Base-by-base conservation (phyloP, 2,113 vertebrate species). In the Pluvianellus socialis region DNA sequence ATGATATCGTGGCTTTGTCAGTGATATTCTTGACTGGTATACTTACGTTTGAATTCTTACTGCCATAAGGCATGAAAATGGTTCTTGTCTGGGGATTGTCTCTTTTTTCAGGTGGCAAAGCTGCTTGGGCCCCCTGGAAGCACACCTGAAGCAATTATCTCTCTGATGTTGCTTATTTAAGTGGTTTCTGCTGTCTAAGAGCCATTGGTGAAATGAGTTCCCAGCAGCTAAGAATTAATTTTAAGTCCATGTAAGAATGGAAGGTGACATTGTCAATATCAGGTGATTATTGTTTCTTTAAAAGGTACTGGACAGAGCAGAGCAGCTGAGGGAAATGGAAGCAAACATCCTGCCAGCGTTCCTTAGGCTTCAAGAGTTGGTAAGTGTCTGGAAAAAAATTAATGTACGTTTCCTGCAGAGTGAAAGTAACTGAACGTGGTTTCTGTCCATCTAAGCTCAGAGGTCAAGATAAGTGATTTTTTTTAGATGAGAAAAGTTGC, bases 331-430 rank as follows among this genome's bases (percentile, higher is more conserved):
- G 95, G 99, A 99, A 73, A 98, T 99, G 96, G 99, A 99, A 85
- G 98, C 98, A 89, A 99, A 99, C 86, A 95, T 99, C 91, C 98
- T 99, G 73, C 99, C 99, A 62, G 99, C 98, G 6, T 99, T 99
- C 84, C 98, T 99, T 92, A 99, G 99, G 49, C 98, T 99, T 85
- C 99, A 99, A 68, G 99, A 99, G 95, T 76, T 99, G 98, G 99
- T 99, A 98, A 98, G 98, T 98, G 52, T 88, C 49, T 84, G 30
- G 44, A 68, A 79, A 93, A 56, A n/a, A 59, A 20, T 18, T 26
- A 5, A 45, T 0, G 0, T 30, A 4, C 11, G 27, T 92, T 61
- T 77, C 62, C 35, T 86, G 35, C 7, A 5, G 50, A 18, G 59
- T 71, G 20, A 73, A 62, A 49, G 15, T 67, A 58, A 33, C 4